Evolutionary conservation across 1,140 invertebrate genomes (phyloP).

Genomic region (Drosophila aff.): DNA sequence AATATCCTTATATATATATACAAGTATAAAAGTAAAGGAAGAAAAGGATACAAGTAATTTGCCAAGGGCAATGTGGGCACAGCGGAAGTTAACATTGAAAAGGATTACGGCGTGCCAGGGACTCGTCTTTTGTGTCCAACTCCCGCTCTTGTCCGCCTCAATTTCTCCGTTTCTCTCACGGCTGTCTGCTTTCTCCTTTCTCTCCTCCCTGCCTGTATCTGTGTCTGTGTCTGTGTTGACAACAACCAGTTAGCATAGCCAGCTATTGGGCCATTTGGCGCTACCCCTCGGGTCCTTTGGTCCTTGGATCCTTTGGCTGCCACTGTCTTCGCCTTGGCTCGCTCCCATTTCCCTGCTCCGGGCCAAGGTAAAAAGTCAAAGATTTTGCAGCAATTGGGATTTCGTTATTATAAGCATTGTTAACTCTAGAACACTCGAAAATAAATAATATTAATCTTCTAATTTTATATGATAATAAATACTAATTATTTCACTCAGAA

Average conservation of each 20-base stretch:
- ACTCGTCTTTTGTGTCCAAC: slow-evolving; percentile 55
- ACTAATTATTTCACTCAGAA: neutral
- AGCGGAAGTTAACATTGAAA: slow-evolving; percentile 81
- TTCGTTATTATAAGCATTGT: slow-evolving; percentile 51
- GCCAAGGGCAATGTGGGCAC: slow-evolving; percentile 68
- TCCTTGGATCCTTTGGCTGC: slow-evolving; percentile 32
- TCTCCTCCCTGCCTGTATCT: neutral
- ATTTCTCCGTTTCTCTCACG: slow-evolving; percentile 7
- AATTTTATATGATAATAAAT: too few species aligned
- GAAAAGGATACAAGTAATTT: slow-evolving; percentile 80
- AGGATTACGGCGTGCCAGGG: slow-evolving; percentile 74
- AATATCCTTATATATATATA: slow-evolving; percentile 3
- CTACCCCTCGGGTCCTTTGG: slow-evolving; percentile 31
- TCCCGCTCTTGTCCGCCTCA: slow-evolving; percentile 9
- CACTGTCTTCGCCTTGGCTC: slow-evolving; percentile 36
- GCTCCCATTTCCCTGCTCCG: slow-evolving; percentile 14
- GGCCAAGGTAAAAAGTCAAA: slow-evolving; percentile 75
- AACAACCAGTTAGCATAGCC: slow-evolving; percentile 60
- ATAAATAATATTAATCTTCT: neutral
- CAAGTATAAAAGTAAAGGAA: slow-evolving; percentile 29
- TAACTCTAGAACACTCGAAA: slow-evolving; percentile 2
- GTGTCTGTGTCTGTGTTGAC: slow-evolving; percentile 37
- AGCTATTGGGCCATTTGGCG: slow-evolving; percentile 61
- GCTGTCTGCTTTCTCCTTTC: slow-evolving; percentile 1
- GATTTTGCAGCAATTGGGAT: slow-evolving; percentile 58